These are phyloP conservation scores for Manduca sexta DNA, from an alignment of 1,140 invertebrate species.

Conservation along the genomic window DNA sequence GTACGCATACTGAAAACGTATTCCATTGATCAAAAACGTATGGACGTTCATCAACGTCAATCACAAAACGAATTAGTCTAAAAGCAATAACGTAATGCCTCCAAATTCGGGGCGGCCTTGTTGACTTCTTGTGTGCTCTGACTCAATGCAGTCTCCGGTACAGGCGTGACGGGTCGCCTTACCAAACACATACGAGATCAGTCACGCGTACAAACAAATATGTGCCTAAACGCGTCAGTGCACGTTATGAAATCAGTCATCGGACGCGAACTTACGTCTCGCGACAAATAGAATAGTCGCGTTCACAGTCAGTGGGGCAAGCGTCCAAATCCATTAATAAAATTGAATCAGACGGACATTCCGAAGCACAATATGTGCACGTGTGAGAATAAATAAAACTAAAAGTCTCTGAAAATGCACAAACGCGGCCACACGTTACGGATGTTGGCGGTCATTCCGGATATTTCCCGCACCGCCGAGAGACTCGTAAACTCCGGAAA, in stretches of 20 bases:
- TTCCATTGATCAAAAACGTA: slow-evolving; percentile 14
- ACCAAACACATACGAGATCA: slow-evolving; percentile 28
- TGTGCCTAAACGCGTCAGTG: slow-evolving; percentile 24
- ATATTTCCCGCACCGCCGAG: background rate
- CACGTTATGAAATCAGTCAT: slow-evolving; percentile 33
- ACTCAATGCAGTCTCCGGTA: slow-evolving; percentile 56
- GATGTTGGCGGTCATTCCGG: slow-evolving; percentile 3
- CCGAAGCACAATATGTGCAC: slow-evolving; percentile 61
- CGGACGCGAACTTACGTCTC: slow-evolving; percentile 32
- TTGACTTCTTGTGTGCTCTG: slow-evolving; percentile 54
- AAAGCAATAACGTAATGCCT: slow-evolving; percentile 55
- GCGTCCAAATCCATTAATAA: slow-evolving; percentile 72
- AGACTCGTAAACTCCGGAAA: slow-evolving; percentile 24
- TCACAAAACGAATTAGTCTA: slow-evolving; percentile 55
- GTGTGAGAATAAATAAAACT: slow-evolving; percentile 57
- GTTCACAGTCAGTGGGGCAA: slow-evolving; percentile 68
- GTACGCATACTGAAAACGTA: background rate
- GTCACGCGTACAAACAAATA: slow-evolving; percentile 16
- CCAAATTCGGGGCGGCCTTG: slow-evolving; percentile 46
- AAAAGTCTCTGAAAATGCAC: background rate
- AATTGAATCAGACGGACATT: slow-evolving; percentile 70
- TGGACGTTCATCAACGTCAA: slow-evolving; percentile 29
- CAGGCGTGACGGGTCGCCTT: slow-evolving; percentile 21
- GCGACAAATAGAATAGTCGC: slow-evolving; percentile 60
- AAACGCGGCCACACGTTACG: slow-evolving; percentile 1